phyloP scores from a whole-genome alignment of 2,888 invertebrate genomes.

The Hyppa rectilinea region DNA sequence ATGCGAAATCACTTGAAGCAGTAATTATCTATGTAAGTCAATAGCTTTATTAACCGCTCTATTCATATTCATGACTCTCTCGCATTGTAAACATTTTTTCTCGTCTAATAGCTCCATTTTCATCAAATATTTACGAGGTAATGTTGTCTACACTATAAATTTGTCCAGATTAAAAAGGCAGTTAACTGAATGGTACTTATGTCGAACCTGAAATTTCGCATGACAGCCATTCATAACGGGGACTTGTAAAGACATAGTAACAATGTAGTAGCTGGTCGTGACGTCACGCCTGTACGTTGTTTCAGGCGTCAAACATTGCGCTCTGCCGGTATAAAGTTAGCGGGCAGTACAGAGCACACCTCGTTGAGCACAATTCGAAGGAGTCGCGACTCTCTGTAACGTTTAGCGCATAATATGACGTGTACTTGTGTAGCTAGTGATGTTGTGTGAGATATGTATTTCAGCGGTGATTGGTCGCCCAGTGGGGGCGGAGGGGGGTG shows the following conservation, averaged over 20 bases:
- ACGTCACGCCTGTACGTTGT: not conserved
- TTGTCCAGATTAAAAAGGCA: slow-evolving; percentile 3
- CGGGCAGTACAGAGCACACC: slow-evolving; percentile 17
- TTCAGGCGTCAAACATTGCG: slow-evolving; percentile 16
- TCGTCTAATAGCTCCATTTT: slow-evolving; percentile 6
- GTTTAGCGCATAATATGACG: slow-evolving; percentile 29
- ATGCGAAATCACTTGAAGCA: slow-evolving; percentile 31
- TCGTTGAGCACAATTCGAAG: slow-evolving; percentile 15
- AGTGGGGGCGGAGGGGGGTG: slow-evolving; percentile 36
- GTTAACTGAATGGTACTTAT: slow-evolving; percentile 9
- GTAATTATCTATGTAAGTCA: slow-evolving; percentile 29
- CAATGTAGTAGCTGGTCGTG: slow-evolving; percentile 1
- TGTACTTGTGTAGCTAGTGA: slow-evolving; percentile 55
- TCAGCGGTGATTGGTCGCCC: slow-evolving; percentile 66
- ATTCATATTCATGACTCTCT: slow-evolving; percentile 32
- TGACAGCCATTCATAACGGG: slow-evolving; percentile 37
- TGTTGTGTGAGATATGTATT: slow-evolving; percentile 68
- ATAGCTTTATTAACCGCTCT: slow-evolving; percentile 17
- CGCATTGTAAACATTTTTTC: slow-evolving; percentile 11
- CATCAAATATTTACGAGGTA: slow-evolving; percentile 22
- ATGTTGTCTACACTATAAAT: slow-evolving; percentile 4
- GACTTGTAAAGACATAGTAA: slow-evolving; percentile 7
- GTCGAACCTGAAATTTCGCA: slow-evolving; percentile 25
- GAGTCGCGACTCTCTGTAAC: slow-evolving; percentile 27
- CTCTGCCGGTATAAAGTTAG: not conserved